phyloP scores from a whole-genome alignment of 1,140 invertebrate species.

The Cephus cinctus region DNA sequence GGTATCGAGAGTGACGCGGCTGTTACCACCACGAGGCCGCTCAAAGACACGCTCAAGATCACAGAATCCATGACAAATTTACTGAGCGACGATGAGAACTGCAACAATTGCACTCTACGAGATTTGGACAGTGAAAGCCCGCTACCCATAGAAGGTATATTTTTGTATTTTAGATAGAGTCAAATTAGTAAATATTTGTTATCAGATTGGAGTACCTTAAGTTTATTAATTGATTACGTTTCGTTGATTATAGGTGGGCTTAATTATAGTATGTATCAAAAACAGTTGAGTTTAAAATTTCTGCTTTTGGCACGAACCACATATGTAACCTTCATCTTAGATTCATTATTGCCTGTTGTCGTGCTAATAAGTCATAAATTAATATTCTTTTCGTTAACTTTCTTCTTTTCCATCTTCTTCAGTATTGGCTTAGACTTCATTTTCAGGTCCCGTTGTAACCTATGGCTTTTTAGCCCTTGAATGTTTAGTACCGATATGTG shows the following conservation, averaged over 20 bases:
- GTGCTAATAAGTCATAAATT: no score
- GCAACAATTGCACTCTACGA: constrained; percentile 29
- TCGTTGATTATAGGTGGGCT: constrained; percentile 41
- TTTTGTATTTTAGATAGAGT: constrained; percentile 9
- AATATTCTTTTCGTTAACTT: no score
- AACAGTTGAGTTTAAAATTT: constrained; percentile 35
- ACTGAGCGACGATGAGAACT: constrained; percentile 51
- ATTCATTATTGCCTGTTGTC: no score
- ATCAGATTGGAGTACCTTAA: no score
- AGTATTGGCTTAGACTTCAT: no score
- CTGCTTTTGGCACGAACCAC: constrained; percentile 35
- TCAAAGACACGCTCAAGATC: constrained; percentile 56
- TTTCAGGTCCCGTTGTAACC: no score
- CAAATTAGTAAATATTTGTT: no score
- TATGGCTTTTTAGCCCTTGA: no score
- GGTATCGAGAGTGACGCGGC: constrained; percentile 70
- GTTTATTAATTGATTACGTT: constrained; percentile 28
- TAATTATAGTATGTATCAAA: constrained; percentile 44
- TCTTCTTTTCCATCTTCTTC: no score
- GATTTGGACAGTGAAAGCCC: constrained; percentile 42
- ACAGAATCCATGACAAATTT: constrained; percentile 60
- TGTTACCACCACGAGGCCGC: constrained; percentile 47
- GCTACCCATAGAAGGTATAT: constrained; percentile 46
- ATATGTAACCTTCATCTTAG: no score
- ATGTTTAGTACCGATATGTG: no score